phyloP scores from a whole-genome alignment of 2,797 vertebrate species.

The Tinamus major region DNA sequence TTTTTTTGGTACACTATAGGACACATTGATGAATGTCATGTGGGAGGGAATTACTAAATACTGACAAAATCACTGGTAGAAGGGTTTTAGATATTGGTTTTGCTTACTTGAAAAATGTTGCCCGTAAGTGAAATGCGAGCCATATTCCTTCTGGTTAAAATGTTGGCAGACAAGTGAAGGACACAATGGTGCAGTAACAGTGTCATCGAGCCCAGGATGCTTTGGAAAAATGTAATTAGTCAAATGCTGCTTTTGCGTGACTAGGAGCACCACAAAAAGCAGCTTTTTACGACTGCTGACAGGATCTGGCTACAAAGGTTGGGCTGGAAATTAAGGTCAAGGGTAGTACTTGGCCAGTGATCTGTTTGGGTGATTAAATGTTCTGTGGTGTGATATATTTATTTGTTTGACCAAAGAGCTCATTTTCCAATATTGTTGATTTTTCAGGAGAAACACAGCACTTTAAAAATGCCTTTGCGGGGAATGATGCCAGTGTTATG shows the following conservation, averaged over 20 bases:
- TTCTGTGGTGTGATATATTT: background rate
- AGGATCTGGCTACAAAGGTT: background rate
- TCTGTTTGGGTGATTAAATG: background rate
- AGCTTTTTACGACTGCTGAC: background rate
- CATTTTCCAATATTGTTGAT: conserved; percentile 12
- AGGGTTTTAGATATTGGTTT: background rate
- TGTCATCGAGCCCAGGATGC: background rate
- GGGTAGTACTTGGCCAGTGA: background rate
- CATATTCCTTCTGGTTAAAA: background rate
- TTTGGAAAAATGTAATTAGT: background rate
- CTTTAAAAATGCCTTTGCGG: conserved; percentile 91
- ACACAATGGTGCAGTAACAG: background rate
- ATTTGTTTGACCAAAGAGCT: conserved; percentile 3
- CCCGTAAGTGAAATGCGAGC: background rate
- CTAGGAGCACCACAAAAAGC: background rate
- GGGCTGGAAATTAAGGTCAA: conserved; percentile 3
- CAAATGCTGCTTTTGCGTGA: background rate
- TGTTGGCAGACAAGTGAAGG: background rate
- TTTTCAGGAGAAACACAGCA: conserved; percentile 89
- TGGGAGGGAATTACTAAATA: background rate
- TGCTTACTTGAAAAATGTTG: background rate
- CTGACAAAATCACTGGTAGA: background rate
- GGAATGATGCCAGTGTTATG: conserved; percentile 83
- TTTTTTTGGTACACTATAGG: background rate
- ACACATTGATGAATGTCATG: background rate